Percentiles rank a stretch among this genome's conserved stretches.
phyloP scores from a whole-genome alignment of 2,113 vertebrate genomes.

The Sebastes fasciatus region DNA sequence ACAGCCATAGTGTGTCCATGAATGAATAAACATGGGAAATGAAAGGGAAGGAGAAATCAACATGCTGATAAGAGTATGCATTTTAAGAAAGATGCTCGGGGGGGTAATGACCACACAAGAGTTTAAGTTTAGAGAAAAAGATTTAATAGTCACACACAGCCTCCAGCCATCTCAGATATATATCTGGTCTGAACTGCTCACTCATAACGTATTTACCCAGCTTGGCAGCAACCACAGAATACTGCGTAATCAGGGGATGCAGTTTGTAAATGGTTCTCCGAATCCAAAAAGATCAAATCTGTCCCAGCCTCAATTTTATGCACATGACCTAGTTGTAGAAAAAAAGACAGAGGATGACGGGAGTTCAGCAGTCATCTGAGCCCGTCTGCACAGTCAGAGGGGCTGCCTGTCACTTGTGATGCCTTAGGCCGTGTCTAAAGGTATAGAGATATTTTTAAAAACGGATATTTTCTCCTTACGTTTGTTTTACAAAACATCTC shows the following conservation, averaged over 20 bases:
- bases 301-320: neutral
- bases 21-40: neutral
- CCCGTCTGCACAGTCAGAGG: constrained; percentile 7
- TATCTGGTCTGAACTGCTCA: constrained; percentile 11
- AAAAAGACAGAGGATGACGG: neutral
- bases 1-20: neutral
- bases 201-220: constrained; percentile 10
- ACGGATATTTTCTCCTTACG: too few relatives aligned
- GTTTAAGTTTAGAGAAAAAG: constrained; percentile 2
- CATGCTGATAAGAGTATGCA: neutral
- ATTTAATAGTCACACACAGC: neutral
- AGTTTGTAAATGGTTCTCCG: constrained; percentile 14
- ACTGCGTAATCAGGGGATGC: constrained; percentile 3
- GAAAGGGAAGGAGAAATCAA: neutral
- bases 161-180: constrained; percentile 1
- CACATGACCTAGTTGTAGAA: neutral
- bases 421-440: neutral
- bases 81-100: constrained; percentile 1
- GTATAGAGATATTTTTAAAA: too few relatives aligned
- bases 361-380: constrained; percentile 23
- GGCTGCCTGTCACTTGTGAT: neutral
- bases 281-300: constrained; percentile 18
- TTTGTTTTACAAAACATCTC: too few relatives aligned
- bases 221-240: constrained; percentile 16
- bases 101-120: neutral